Evolutionary conservation across 2,888 invertebrate genomes (phyloP).

Genomic region (Agelastica alni): DNA sequence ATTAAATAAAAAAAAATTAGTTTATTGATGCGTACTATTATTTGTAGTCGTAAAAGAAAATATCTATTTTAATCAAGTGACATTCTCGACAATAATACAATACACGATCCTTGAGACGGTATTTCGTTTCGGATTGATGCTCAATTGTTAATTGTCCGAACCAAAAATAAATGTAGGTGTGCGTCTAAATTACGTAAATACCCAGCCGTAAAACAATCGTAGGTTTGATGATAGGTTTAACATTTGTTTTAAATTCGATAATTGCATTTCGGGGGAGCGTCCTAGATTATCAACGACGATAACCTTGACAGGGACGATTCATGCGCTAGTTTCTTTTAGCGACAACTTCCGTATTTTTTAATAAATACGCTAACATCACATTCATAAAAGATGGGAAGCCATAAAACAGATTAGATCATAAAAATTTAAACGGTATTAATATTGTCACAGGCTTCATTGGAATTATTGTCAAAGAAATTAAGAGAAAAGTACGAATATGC

Average conservation of each 20-base stretch:
- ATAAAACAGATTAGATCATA: too few species aligned
- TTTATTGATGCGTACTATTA: too few species aligned
- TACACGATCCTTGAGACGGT: background rate
- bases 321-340: background rate
- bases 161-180: slow-evolving; percentile 24
- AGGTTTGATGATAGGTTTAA: slow-evolving; percentile 40
- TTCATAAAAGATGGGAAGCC: too few species aligned
- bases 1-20: too few species aligned
- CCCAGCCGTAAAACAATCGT: slow-evolving; percentile 40
- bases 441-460: too few species aligned
- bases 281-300: slow-evolving; percentile 11
- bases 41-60: too few species aligned
- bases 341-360: slow-evolving; percentile 1
- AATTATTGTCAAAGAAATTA: too few species aligned
- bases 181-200: slow-evolving; percentile 32
- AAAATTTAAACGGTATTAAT: too few species aligned
- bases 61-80: too few species aligned
- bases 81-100: too few species aligned
- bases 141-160: background rate
- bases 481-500: too few species aligned
- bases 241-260: slow-evolving; percentile 43
- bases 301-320: slow-evolving; percentile 17
- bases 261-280: slow-evolving; percentile 38
- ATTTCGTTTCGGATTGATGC: background rate
- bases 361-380: too few species aligned